These are phyloP conservation scores for Acanthosepion pharaonis DNA, from an alignment of 2,888 invertebrate species.

Conservation along the genomic window DNA sequence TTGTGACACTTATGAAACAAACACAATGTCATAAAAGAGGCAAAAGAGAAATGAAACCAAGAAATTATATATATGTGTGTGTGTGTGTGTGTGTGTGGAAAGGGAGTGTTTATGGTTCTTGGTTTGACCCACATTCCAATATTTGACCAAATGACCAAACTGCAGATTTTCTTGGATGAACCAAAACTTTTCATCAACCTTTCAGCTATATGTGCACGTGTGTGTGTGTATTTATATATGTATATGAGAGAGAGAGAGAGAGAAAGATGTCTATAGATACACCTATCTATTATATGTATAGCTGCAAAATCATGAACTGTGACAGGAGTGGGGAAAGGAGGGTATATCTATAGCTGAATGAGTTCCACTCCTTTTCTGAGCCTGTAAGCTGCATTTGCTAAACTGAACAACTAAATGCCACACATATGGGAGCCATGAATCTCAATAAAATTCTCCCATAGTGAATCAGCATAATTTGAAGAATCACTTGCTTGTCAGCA, in stretches of 20 bases:
- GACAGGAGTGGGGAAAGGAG: neutral
- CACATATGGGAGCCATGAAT: conserved; percentile 20
- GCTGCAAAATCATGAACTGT: neutral
- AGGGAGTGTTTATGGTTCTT: too few species aligned
- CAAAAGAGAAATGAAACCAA: too few species aligned
- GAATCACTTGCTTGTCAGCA: neutral
- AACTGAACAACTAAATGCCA: conserved; percentile 23
- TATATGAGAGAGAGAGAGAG: neutral
- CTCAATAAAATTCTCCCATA: conserved; percentile 21
- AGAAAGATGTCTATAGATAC: neutral
- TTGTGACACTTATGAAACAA: too few species aligned
- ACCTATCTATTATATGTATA: neutral
- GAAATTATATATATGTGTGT: too few species aligned
- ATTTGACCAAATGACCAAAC: too few species aligned
- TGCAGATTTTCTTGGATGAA: too few species aligned
- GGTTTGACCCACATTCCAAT: too few species aligned
- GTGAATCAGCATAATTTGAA: conserved; percentile 33
- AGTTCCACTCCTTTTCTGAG: neutral
- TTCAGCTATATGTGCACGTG: neutral
- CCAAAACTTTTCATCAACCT: too few species aligned
- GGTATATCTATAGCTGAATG: neutral
- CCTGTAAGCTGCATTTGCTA: conserved; percentile 6
- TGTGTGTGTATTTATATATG: neutral
- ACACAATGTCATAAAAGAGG: too few species aligned
- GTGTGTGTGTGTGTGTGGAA: neutral